Evolutionary conservation across 1,140 invertebrate genomes (phyloP).

Genomic region (Zaprionus vittiger): DNA sequence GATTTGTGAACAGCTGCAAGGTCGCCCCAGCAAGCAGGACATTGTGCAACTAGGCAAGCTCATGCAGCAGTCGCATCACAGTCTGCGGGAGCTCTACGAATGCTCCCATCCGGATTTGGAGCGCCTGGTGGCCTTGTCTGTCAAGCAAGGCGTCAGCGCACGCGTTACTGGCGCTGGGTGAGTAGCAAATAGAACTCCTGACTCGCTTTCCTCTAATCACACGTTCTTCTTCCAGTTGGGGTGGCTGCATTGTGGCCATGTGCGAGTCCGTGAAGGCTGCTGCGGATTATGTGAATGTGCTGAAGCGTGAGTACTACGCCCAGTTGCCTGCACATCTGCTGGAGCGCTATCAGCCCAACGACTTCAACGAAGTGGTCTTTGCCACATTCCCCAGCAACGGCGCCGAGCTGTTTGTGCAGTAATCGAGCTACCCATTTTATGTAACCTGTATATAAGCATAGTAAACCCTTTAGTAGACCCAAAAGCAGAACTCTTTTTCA

Average conservation of each 20-base stretch:
- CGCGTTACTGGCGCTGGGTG: slow-evolving; percentile 97
- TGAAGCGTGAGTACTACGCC: slow-evolving; percentile 90
- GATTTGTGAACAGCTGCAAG: slow-evolving; percentile 78
- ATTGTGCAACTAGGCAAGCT: slow-evolving; percentile 89
- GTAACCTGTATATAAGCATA: slow-evolving; percentile 40
- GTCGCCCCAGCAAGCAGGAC: slow-evolving; percentile 56
- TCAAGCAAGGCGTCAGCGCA: slow-evolving; percentile 90
- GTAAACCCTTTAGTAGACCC: slow-evolving; percentile 19
- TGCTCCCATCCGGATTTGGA: slow-evolving; percentile 97
- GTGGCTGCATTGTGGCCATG: slow-evolving; percentile 96
- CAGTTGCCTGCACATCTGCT: slow-evolving; percentile 82
- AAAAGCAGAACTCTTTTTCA: slow-evolving; percentile 5
- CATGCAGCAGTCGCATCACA: slow-evolving; percentile 95
- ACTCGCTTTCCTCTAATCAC: neutral
- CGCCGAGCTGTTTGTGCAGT: slow-evolving; percentile 84
- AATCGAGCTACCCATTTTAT: slow-evolving; percentile 10
- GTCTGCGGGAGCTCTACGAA: slow-evolving; percentile 94
- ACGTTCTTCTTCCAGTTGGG: slow-evolving; percentile 90
- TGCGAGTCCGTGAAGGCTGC: slow-evolving; percentile 88
- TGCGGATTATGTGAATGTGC: slow-evolving; percentile 88
- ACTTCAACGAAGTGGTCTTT: slow-evolving; percentile 86
- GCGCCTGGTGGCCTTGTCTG: slow-evolving; percentile 91
- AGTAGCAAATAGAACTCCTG: slow-evolving; percentile 19
- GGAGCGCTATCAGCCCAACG: slow-evolving; percentile 71
- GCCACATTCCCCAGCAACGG: slow-evolving; percentile 86